Evolutionary conservation across 2,888 invertebrate genomes (phyloP), one percentile per base, ranked within the genome.

Genomic region (Drosophila meridionalis): DNA sequence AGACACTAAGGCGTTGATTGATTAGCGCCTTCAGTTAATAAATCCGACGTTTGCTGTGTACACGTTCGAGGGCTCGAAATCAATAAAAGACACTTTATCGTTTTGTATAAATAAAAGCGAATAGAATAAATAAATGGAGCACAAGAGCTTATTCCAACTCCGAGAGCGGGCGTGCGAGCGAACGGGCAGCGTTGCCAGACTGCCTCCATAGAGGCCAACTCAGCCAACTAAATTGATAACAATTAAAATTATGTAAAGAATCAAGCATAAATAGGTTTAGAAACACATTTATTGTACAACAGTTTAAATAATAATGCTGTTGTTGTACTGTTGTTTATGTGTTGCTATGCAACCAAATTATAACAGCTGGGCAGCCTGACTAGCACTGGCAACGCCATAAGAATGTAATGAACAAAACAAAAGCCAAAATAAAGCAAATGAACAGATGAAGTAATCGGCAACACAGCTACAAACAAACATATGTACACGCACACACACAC

Each of bases 11-110:
- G 62, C 63, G 63, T 68, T 67, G 71, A 75, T 80, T 83, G 86
- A 88, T 86, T 86, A 87, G 74, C 84, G 79, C 78, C 61, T 76
- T 76, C 74, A 87, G 87, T 88, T 82, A 77, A 73, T 82, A 72
- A 71, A 78, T 73, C 67, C 66, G 66, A 53, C 52, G 70, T 43
- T 45, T 59, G 82, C 57, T 63, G 69, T 48, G 63, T 43, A 50
- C 56, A 45, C 67, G 59, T 30, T 66, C 74, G 67, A 66, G 50
- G 59, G 59, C 66, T 66, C 63, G 57, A 70, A 87, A 76, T 87
- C 78, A 85, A 85, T 87, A 80, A 69, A 73, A 81, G 60, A 68
- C 72, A 74, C 68, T 65, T 64, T 62, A 79, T 69, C 71, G 80
- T 59, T 73, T 80, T 73, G 73, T 79, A 83, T 81, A 87, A 86